Conservation (phyloP, 2,113 vertebrate species). For the Apaloderma vittatum region DNA sequence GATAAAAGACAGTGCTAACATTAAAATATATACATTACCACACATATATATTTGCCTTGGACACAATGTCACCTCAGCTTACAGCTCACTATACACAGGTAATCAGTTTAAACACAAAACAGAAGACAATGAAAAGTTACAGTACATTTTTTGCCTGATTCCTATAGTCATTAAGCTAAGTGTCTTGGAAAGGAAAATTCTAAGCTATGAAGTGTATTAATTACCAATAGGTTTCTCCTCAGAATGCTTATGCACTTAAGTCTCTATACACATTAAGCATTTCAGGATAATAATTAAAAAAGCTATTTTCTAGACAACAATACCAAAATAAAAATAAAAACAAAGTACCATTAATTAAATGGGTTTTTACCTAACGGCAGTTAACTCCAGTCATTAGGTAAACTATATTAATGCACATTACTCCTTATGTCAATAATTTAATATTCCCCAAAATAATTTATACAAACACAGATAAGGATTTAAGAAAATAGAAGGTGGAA, state of each 20-base stretch:
- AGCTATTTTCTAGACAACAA: slow-evolving; percentile 55
- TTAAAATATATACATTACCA: not conserved
- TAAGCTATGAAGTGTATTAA: slow-evolving; percentile 15
- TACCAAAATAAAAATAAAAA: slow-evolving; percentile 51
- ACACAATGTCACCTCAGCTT: not conserved
- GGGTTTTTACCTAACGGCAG: slow-evolving; percentile 55
- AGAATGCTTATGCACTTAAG: slow-evolving; percentile 1
- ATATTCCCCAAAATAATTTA: slow-evolving; percentile 59
- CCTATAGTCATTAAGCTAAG: slow-evolving; percentile 36
- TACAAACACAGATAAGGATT: slow-evolving; percentile 44
- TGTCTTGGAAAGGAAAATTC: not conserved
- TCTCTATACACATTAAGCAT: not conserved
- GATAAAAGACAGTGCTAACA: not conserved
- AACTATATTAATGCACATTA: slow-evolving; percentile 45
- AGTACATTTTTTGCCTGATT: not conserved
- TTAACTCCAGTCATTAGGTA: slow-evolving; percentile 59
- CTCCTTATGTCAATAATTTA: slow-evolving; percentile 65
- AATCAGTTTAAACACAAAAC: not conserved
- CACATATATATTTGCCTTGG: not conserved
- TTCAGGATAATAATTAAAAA: slow-evolving; percentile 41
- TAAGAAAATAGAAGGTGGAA: slow-evolving; percentile 46
- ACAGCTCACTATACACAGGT: not conserved
- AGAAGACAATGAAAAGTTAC: not conserved
- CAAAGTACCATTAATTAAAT: slow-evolving; percentile 66
- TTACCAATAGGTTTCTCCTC: not conserved